Conservation (phyloP, 2,888 invertebrate genomes). For the Heteromurus nitidus region DNA sequence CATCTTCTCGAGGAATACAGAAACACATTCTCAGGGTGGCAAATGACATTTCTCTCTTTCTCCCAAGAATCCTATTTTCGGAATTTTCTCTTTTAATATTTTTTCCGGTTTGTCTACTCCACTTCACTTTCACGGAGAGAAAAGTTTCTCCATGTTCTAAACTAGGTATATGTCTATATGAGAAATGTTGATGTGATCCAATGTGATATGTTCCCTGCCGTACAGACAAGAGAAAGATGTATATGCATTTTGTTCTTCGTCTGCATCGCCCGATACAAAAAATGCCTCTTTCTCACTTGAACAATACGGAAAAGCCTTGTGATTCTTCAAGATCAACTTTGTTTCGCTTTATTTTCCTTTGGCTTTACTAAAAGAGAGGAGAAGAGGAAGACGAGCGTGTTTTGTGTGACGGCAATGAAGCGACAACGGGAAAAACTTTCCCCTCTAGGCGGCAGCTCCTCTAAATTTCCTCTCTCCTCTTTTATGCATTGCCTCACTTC, state of each 20-base stretch:
- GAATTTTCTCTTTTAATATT: constrained; percentile 15
- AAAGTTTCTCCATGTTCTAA: neutral
- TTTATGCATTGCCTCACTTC: neutral
- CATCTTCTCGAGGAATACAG: too few relatives aligned
- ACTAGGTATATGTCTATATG: neutral
- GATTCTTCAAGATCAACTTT: neutral
- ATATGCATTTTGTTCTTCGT: neutral
- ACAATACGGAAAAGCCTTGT: neutral
- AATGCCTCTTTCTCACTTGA: neutral
- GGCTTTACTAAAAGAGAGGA: neutral
- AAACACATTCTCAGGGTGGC: too few relatives aligned
- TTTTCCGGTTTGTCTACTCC: constrained; percentile 22
- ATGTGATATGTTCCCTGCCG: neutral
- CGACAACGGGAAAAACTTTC: neutral
- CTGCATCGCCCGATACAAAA: constrained; percentile 1
- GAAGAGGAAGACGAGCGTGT: too few relatives aligned
- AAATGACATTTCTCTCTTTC: neutral
- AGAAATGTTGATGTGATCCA: neutral
- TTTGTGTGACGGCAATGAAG: neutral
- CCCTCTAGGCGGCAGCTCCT: neutral
- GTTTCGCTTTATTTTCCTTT: constrained; percentile 19
- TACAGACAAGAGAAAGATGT: neutral
- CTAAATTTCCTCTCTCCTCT: neutral
- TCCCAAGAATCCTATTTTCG: constrained; percentile 22
- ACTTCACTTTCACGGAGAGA: neutral